These are phyloP conservation scores for Colaptes auratus DNA, from an alignment of 2,113 vertebrate genomes.

Conservation along the genomic window DNA sequence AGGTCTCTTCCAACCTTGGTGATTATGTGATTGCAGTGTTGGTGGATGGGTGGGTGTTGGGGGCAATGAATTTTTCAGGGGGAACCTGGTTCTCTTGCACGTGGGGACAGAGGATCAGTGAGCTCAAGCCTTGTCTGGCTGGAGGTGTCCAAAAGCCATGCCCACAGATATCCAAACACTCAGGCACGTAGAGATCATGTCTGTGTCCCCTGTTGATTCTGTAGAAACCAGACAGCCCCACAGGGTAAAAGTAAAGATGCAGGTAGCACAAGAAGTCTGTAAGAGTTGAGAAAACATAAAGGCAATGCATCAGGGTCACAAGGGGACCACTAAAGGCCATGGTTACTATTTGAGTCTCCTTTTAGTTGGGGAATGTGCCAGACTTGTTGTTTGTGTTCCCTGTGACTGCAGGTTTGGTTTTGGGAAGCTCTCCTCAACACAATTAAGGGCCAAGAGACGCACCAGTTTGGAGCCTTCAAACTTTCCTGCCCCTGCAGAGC, in stretches of 20 bases:
- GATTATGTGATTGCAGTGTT: not conserved
- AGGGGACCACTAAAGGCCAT: not conserved
- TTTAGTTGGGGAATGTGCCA: not conserved
- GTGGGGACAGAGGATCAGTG: fast-evolving
- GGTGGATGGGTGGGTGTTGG: not conserved
- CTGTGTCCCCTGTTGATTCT: not conserved
- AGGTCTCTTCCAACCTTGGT: too few species aligned
- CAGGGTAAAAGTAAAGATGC: not conserved
- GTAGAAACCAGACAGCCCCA: not conserved
- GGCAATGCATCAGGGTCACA: not conserved
- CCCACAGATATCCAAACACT: not conserved
- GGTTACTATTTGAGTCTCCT: not conserved
- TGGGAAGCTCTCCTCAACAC: not conserved
- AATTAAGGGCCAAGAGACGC: not conserved
- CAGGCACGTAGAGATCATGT: not conserved
- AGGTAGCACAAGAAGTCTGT: not conserved
- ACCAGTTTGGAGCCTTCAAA: not conserved
- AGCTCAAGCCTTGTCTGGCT: not conserved
- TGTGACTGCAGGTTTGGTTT: not conserved
- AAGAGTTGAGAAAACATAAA: not conserved
- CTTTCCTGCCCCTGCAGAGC: not conserved
- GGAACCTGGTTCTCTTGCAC: not conserved
- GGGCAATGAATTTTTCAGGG: not conserved
- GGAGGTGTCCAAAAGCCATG: not conserved
- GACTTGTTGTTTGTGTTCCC: not conserved